Percentiles rank a stretch among this genome's conserved stretches.
phyloP scores from a whole-genome alignment of 2,797 vertebrate genomes.

The Hafferia zeledoni region DNA sequence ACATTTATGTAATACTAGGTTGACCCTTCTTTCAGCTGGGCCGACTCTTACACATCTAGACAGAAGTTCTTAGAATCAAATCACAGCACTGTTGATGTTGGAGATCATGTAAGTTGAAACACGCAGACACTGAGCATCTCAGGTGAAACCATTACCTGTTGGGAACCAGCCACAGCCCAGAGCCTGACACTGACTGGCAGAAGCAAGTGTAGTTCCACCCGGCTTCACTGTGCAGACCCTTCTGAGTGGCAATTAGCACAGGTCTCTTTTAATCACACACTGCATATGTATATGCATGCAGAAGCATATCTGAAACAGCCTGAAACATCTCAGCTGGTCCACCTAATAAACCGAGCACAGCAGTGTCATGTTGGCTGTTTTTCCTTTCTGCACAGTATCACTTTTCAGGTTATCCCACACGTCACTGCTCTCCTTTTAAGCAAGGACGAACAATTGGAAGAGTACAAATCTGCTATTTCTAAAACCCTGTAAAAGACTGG shows the following conservation, averaged over 20 bases:
- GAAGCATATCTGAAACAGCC: background rate
- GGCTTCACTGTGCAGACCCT: background rate
- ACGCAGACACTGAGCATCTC: accelerated
- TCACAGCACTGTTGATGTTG: background rate
- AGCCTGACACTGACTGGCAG: background rate
- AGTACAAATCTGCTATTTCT: background rate
- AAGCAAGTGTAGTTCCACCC: background rate
- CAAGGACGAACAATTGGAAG: background rate
- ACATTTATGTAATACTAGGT: background rate
- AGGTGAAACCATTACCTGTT: background rate
- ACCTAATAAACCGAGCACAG: background rate
- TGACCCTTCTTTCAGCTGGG: background rate
- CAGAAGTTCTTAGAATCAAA: background rate
- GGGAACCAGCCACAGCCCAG: background rate
- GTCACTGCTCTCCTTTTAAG: background rate
- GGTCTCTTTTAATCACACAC: background rate
- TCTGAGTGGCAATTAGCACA: background rate
- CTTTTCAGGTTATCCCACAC: background rate
- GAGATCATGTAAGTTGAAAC: background rate
- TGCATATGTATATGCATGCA: accelerated
- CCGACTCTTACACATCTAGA: background rate
- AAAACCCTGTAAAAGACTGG: background rate
- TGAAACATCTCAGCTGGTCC: background rate
- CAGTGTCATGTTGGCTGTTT: background rate
- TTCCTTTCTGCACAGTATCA: background rate